Percentiles rank a stretch among this genome's conserved stretches.
These are phyloP conservation scores for Lysiphlebus fabarum DNA, from an alignment of 1,140 invertebrate species.

Conservation along the genomic window DNA sequence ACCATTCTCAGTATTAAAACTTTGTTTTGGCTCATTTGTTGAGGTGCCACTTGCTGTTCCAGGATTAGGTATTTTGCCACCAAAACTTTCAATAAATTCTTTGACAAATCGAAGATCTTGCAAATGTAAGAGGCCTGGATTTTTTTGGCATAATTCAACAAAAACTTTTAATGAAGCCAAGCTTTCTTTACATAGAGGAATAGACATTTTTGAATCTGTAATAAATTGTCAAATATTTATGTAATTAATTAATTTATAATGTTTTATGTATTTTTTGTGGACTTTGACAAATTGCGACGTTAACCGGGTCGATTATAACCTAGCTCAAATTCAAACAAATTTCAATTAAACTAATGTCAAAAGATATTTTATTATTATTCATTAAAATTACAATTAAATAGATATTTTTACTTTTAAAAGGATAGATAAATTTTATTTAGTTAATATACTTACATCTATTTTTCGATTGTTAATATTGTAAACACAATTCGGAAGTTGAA, in stretches of 20 bases:
- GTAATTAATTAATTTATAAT: neutral
- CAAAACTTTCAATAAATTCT: slow-evolving; percentile 73
- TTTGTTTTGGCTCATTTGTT: slow-evolving; percentile 26
- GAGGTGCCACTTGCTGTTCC: slow-evolving; percentile 33
- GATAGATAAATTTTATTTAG: no score
- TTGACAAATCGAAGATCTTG: slow-evolving; percentile 77
- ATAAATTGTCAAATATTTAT: neutral
- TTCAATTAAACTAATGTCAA: neutral
- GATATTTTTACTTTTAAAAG: no score
- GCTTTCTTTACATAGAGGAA: slow-evolving; percentile 26
- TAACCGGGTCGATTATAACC: no score
- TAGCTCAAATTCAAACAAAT: no score
- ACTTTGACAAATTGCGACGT: no score
- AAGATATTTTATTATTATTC: no score
- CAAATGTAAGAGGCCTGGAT: slow-evolving; percentile 72
- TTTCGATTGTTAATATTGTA: no score
- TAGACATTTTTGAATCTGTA: slow-evolving; percentile 10
- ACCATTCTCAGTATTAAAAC: slow-evolving; percentile 29
- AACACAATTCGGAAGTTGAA: no score
- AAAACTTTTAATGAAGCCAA: slow-evolving; percentile 67
- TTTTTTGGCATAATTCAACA: slow-evolving; percentile 63
- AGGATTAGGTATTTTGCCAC: slow-evolving; percentile 62
- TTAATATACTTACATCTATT: no score
- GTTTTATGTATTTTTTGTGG: no score
- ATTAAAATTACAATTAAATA: no score